These are phyloP conservation scores for Erythrocercus mccallii DNA, from an alignment of 2,113 vertebrate species.

Conservation along the genomic window DNA sequence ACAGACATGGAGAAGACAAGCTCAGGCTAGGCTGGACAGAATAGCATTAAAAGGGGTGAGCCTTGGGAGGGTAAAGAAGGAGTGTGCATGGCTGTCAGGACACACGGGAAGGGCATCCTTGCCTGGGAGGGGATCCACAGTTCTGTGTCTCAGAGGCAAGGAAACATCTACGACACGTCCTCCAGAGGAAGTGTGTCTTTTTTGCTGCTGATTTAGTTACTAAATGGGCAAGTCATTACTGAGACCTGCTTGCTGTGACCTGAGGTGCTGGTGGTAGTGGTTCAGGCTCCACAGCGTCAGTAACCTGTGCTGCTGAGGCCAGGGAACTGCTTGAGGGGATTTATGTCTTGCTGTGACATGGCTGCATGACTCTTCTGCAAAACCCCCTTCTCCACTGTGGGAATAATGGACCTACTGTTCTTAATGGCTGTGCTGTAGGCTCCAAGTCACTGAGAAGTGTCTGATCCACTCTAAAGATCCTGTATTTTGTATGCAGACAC, in stretches of 20 bases:
- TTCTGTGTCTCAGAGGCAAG: neutral
- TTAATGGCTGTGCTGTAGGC: neutral
- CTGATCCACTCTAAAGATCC: neutral
- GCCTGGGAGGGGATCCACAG: neutral
- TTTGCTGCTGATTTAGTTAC: neutral
- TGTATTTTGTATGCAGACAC: neutral
- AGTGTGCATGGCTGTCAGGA: neutral
- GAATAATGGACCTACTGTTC: neutral
- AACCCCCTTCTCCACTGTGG: neutral
- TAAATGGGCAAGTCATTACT: neutral
- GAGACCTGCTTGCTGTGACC: neutral
- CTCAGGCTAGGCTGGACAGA: neutral
- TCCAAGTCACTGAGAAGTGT: neutral
- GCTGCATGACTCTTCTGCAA: neutral
- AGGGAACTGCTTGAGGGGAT: neutral
- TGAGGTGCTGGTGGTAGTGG: neutral
- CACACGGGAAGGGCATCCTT: neutral
- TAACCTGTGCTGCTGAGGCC: neutral
- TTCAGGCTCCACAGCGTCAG: rapidly evolving
- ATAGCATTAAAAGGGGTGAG: neutral
- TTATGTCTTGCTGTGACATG: neutral
- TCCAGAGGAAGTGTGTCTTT: neutral
- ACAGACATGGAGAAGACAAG: neutral
- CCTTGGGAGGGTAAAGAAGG: neutral
- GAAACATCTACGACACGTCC: neutral